Conservation (phyloP, 2,113 vertebrate genomes). For the Dascyllus trimaculatus region DNA sequence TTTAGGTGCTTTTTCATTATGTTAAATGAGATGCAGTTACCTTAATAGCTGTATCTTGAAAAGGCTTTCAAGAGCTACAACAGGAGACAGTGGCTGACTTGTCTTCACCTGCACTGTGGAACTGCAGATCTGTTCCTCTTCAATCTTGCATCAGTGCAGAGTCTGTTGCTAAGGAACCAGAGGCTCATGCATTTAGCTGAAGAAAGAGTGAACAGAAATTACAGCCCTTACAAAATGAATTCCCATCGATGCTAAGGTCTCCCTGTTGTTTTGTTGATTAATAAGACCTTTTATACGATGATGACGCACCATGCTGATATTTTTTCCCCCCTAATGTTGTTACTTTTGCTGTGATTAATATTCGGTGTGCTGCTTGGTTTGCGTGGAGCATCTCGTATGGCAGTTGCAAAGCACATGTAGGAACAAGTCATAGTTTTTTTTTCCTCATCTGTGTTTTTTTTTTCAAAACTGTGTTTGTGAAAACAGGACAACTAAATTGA, state of each 20-base stretch:
- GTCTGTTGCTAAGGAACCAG: constrained; percentile 87
- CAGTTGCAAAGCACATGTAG: constrained; percentile 10
- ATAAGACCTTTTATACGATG: constrained; percentile 43
- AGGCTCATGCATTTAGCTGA: constrained; percentile 78
- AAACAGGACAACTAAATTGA: background rate
- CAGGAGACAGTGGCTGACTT: constrained; percentile 54
- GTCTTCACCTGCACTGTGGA: constrained; percentile 79
- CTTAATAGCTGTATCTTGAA: constrained; percentile 27
- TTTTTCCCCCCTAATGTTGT: background rate
- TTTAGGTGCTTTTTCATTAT: constrained; percentile 5
- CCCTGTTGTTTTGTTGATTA: constrained; percentile 61
- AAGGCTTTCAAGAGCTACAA: constrained; percentile 54
- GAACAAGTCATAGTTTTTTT: constrained; percentile 6
- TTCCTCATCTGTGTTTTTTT: constrained; percentile 1
- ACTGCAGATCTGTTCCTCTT: constrained; percentile 81
- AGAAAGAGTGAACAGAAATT: constrained; percentile 76
- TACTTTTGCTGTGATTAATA: constrained; percentile 33
- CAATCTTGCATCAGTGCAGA: constrained; percentile 83
- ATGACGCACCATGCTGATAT: constrained; percentile 10
- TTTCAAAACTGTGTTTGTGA: background rate
- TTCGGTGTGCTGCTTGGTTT: constrained; percentile 45
- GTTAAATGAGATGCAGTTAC: constrained; percentile 32
- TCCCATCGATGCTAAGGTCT: constrained; percentile 39
- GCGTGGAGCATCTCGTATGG: constrained; percentile 26
- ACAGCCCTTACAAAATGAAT: constrained; percentile 65